Conservation (phyloP, 2,888 invertebrate genomes). For the Erebia ligea region DNA sequence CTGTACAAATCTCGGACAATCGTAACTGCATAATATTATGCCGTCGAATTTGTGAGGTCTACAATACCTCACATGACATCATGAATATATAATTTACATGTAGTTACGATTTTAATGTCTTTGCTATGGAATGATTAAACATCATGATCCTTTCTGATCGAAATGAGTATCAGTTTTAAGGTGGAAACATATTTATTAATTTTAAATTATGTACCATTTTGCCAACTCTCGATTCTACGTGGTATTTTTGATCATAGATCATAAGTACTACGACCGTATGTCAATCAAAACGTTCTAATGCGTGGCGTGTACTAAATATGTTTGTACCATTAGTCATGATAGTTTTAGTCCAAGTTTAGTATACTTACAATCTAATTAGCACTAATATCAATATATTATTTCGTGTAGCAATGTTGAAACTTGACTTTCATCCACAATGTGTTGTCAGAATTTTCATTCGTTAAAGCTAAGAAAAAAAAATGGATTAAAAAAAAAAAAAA, state of each 20-base stretch:
- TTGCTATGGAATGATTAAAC: background rate
- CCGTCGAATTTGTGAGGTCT: background rate
- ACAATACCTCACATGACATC: background rate
- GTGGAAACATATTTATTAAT: background rate
- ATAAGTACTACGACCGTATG: background rate
- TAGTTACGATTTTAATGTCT: background rate
- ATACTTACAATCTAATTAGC: background rate
- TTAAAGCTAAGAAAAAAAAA: constrained; percentile 24
- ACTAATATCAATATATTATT: constrained; percentile 33
- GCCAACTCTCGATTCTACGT: background rate
- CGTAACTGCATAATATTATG: background rate
- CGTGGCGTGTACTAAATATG: background rate
- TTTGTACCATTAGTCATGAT: background rate
- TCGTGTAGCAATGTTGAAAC: constrained; percentile 80
- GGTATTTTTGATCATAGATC: background rate
- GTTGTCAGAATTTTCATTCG: constrained; percentile 62
- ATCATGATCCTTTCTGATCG: background rate
- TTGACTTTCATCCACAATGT: constrained; percentile 53
- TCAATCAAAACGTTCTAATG: background rate
- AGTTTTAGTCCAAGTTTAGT: constrained; percentile 4
- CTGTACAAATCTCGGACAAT: background rate
- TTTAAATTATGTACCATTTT: no score
- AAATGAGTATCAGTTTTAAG: background rate
- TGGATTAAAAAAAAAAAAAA: background rate
- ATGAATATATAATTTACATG: background rate